These are phyloP conservation scores for Seriola aureovittata DNA, from an alignment of 2,113 vertebrate genomes.

Conservation along the genomic window DNA sequence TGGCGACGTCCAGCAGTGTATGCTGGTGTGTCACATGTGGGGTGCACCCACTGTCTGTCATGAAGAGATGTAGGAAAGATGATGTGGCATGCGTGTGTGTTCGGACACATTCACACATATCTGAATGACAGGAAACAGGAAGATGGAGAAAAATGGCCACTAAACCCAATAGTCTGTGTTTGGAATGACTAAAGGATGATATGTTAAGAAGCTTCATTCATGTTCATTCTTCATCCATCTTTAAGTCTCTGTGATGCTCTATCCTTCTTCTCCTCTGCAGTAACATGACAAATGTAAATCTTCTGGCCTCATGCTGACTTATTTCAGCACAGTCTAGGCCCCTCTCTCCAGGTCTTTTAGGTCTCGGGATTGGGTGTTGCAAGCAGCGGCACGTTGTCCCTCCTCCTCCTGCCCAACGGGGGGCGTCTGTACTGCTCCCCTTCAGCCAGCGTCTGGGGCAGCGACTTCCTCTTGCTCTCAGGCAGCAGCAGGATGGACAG, in stretches of 20 bases:
- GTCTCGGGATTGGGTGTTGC: constrained; percentile 90
- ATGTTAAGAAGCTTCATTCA: constrained; percentile 56
- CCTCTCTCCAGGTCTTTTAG: constrained; percentile 52
- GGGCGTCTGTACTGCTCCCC: constrained; percentile 90
- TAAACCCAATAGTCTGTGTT: constrained; percentile 38
- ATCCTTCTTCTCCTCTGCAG: constrained; percentile 41
- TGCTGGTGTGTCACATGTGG: constrained; percentile 50
- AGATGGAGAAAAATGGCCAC: constrained; percentile 12
- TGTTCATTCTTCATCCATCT: constrained; percentile 4
- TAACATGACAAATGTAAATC: constrained; percentile 37
- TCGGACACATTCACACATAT: constrained; percentile 15
- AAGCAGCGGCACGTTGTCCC: constrained; percentile 91
- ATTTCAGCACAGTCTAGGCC: constrained; percentile 3
- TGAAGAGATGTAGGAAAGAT: not conserved
- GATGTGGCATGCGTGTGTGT: not conserved
- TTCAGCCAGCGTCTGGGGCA: constrained; percentile 90
- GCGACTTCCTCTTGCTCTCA: constrained; percentile 91
- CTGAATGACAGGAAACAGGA: constrained; percentile 36
- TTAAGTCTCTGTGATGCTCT: constrained; percentile 21
- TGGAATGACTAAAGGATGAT: constrained; percentile 58
- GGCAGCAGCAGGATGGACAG: constrained; percentile 93
- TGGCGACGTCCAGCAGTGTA: constrained; percentile 35
- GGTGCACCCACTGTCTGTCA: not conserved
- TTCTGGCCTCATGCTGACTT: constrained; percentile 38
- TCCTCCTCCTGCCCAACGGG: constrained; percentile 85